Evolutionary conservation across 2,113 vertebrate genomes (phyloP).

Genomic region (Antechinus stuartii): DNA sequence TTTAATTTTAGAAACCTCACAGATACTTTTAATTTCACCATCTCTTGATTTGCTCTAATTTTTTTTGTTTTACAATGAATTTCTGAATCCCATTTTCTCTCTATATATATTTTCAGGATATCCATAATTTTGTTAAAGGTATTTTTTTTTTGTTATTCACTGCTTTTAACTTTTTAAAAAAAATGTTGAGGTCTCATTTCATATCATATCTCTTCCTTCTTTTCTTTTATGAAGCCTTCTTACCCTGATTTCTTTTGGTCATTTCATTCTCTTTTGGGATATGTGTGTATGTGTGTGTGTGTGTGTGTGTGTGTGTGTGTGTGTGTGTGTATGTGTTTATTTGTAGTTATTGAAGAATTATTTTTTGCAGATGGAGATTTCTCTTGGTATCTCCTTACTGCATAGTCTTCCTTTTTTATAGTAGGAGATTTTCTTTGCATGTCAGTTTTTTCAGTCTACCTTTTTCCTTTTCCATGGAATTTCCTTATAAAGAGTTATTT

Average conservation of each 20-base stretch:
- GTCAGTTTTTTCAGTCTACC: not conserved
- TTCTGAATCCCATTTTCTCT: not conserved
- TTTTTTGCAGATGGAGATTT: not conserved
- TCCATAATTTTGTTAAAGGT: not conserved
- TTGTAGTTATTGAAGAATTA: not conserved
- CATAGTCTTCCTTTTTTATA: not conserved
- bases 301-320: no score
- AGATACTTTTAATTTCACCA: not conserved
- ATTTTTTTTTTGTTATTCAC: not conserved
- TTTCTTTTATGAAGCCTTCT: not conserved
- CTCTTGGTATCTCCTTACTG: not conserved
- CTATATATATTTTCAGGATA: not conserved
- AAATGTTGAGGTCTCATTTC: not conserved
- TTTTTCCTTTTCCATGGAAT: not conserved
- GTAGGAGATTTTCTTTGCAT: not conserved
- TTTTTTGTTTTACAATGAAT: not conserved
- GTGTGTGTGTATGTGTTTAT: not conserved
- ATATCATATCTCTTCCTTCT: not conserved
- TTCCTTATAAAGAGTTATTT: not conserved
- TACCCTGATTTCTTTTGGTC: not conserved
- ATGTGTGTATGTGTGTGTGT: not conserved
- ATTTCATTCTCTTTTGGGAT: not conserved
- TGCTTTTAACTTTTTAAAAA: not conserved
- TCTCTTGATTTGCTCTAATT: not conserved
- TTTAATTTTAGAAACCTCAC: not conserved